Base-by-base conservation (phyloP, 2,113 vertebrate species). In the Myotis yumanensis region DNA sequence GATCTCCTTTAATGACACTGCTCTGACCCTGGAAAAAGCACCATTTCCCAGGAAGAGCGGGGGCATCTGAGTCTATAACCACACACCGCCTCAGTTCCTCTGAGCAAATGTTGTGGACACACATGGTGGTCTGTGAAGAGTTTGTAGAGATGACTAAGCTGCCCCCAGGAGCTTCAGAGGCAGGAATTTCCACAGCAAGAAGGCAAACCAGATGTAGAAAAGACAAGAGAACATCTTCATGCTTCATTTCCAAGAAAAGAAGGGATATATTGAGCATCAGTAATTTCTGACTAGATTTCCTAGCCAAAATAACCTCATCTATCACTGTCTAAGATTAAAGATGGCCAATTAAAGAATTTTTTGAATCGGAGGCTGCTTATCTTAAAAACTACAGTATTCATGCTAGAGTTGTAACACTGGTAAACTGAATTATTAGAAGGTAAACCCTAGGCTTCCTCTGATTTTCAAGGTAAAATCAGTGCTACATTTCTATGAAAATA, bases 41-140 rank as follows among this genome's bases (percentile, higher is more conserved):
- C 0, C 96, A 37, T 90, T 69, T 95, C 75, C 82, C 94, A 69
- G 52, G n/a, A 4, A 52, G 89, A 94, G 64, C 93, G 95, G 35
- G 51, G 64, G 48, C 83, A 3, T 86, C 79, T 43, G 25, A 48
- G 23, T 76, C 95, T 25, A 86, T 43, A 91, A 48, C 35, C 92
- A 93, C n/a, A 59, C 64, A 18, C 90, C 75, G 1, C 37, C 40
- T 17, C 89, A 77, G n/a, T 81, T 84, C 91, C 96, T 95, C 37
- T 64, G 86, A 93, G 72, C 37, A 97, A 71, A 94, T 35, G 83
- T 89, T 57, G 69, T 95, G 40, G 68, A 93, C 90, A 90, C 92
- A 48, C 81, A 18, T 43, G 71, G 22, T 83, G 90, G 86, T 82
- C 97, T 95, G 46, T 23, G n/a, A 62, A 54, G 43, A 91, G 93